These are phyloP conservation scores for Temnothorax longispinosus DNA, from an alignment of 1,140 invertebrate genomes.

Conservation along the genomic window DNA sequence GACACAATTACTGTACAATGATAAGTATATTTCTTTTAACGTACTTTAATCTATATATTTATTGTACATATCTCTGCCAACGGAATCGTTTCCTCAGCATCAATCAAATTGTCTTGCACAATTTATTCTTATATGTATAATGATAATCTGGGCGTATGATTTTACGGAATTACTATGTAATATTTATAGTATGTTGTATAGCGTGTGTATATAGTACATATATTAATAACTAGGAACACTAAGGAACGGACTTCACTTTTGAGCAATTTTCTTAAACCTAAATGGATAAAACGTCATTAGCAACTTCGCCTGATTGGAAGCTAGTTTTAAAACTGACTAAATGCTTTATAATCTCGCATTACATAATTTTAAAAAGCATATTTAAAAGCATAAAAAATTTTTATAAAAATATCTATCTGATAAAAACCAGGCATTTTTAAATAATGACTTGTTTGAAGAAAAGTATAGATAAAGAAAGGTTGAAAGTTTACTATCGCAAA, in stretches of 20 bases:
- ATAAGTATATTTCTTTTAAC: background rate
- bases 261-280: slow-evolving; percentile 60
- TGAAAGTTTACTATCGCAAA: background rate
- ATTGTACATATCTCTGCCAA: background rate
- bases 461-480: background rate
- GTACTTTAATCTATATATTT: background rate
- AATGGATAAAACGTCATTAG: background rate
- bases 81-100: background rate
- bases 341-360: background rate
- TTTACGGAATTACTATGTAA: slow-evolving; percentile 47
- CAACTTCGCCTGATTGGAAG: background rate
- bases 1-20: background rate
- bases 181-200: background rate
- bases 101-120: background rate
- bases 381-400: background rate
- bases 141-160: background rate
- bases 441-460: background rate
- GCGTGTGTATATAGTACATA: background rate
- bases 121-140: background rate
- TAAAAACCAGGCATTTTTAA: background rate
- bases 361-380: background rate
- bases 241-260: slow-evolving; percentile 68
- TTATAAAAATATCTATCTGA: background rate
- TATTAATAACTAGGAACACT: slow-evolving; percentile 66
- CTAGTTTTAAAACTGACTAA: background rate